These are phyloP conservation scores for Tachina grossa DNA, from an alignment of 2,888 invertebrate genomes.

Conservation along the genomic window DNA sequence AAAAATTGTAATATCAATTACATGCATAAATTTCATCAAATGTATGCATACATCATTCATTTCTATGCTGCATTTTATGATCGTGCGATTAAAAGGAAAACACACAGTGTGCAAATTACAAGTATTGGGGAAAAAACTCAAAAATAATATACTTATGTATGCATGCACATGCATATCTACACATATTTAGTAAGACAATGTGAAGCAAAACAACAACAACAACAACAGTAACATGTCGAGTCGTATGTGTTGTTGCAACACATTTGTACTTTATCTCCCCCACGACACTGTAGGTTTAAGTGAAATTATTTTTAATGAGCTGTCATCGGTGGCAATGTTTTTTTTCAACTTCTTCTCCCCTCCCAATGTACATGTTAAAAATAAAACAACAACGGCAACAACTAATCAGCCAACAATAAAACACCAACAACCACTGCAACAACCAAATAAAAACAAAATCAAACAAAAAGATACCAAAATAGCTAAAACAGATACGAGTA, in stretches of 20 bases:
- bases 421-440: constrained; percentile 25
- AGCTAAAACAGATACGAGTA: constrained; percentile 47
- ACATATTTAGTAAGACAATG: constrained; percentile 2
- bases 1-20: constrained; percentile 55
- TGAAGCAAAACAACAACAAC: neutral
- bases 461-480: constrained; percentile 16
- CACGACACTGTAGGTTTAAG: constrained; percentile 58
- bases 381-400: constrained; percentile 43
- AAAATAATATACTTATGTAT: no score
- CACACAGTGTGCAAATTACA: constrained; percentile 34
- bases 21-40: constrained; percentile 46
- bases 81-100: constrained; percentile 46
- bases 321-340: constrained; percentile 65
- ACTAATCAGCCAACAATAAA: constrained; percentile 41
- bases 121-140: neutral
- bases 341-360: constrained; percentile 47
- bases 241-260: neutral
- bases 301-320: constrained; percentile 69
- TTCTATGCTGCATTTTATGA: constrained; percentile 26
- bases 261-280: constrained; percentile 58
- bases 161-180: neutral
- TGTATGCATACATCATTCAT: neutral
- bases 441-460: constrained; percentile 2
- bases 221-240: no score
- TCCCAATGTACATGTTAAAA: constrained; percentile 51